phyloP scores from a whole-genome alignment of 2,113 vertebrate species.

The Cynocephalus volans region DNA sequence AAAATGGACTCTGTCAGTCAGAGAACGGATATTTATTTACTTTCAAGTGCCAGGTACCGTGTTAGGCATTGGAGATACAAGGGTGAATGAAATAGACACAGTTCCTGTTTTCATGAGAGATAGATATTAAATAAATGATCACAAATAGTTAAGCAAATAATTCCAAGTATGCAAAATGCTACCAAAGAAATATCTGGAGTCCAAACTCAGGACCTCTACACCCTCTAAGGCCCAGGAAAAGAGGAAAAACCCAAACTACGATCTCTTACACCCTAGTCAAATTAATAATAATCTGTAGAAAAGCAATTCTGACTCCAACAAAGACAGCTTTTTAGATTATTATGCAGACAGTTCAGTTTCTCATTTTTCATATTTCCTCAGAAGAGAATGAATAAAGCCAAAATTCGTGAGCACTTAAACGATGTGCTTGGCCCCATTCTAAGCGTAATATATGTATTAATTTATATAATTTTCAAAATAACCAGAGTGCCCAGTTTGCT shows the following conservation, averaged over 20 bases:
- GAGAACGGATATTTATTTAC: not conserved
- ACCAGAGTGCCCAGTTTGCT: not conserved
- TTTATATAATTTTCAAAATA: constrained; percentile 20
- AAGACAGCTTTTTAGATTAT: not conserved
- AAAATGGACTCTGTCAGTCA: not conserved
- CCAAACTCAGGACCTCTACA: not conserved
- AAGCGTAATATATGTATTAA: not conserved
- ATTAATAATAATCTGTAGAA: constrained; percentile 28
- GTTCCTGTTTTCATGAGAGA: not conserved
- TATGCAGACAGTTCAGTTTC: not conserved
- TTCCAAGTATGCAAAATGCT: not conserved
- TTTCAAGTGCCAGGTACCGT: not conserved
- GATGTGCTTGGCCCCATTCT: not conserved
- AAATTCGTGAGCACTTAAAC: not conserved
- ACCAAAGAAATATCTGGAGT: not conserved
- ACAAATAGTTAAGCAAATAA: not conserved
- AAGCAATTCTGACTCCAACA: not conserved
- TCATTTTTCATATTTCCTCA: not conserved
- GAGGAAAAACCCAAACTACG: not conserved
- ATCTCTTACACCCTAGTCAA: not conserved
- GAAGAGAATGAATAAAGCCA: not conserved
- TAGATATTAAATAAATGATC: not conserved
- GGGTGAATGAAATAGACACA: not conserved
- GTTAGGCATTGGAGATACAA: not conserved
- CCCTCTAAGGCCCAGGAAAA: not conserved